These are phyloP conservation scores for Apodemus speciosus DNA, from an alignment of 2,113 vertebrate species.

Conservation along the genomic window DNA sequence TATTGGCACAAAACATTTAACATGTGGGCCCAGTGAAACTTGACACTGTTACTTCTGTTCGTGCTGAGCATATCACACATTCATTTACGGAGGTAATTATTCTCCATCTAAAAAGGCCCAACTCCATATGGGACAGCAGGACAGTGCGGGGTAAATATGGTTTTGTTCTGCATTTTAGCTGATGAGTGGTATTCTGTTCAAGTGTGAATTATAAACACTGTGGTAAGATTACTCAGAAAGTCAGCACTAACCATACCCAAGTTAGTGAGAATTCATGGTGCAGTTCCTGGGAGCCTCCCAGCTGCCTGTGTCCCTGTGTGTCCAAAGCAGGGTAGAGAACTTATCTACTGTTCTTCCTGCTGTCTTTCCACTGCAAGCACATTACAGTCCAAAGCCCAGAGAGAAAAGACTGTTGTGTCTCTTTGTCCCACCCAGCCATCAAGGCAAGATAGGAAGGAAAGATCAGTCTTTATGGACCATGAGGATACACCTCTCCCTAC, in stretches of 20 bases:
- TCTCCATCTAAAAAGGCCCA: not conserved
- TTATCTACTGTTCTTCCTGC: not conserved
- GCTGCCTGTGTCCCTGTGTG: not conserved
- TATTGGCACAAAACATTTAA: conserved; percentile 59
- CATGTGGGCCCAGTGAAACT: conserved; percentile 52
- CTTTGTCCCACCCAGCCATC: not conserved
- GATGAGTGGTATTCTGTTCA: not conserved
- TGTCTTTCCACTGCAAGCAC: not conserved
- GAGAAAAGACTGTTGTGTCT: not conserved
- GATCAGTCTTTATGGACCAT: not conserved
- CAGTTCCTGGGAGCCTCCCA: not conserved
- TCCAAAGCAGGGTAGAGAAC: not conserved
- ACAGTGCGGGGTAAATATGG: not conserved
- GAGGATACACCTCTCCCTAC: no score
- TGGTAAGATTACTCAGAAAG: not conserved
- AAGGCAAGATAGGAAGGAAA: not conserved
- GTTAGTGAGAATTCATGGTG: not conserved
- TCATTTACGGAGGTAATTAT: conserved; percentile 52
- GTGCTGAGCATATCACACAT: conserved; percentile 63
- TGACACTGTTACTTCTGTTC: conserved; percentile 58
- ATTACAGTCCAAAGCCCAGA: not conserved
- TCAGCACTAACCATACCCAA: not conserved
- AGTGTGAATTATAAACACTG: not conserved
- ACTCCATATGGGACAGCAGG: not conserved
- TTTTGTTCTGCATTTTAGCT: not conserved